These are phyloP conservation scores for Intellagama lesueurii DNA, from an alignment of 2,797 vertebrate species.

Conservation along the genomic window DNA sequence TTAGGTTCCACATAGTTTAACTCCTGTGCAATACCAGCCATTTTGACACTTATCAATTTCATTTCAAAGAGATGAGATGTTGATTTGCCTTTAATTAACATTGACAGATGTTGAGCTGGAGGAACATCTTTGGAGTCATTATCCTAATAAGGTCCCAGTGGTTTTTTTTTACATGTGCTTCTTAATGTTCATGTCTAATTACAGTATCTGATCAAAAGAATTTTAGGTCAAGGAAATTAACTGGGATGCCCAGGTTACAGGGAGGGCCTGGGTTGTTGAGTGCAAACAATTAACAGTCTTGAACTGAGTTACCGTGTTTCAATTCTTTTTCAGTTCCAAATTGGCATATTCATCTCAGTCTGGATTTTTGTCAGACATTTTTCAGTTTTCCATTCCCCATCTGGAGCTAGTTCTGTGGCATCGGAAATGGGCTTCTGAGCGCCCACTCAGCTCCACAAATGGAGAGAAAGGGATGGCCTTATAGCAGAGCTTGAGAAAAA, in stretches of 20 bases:
- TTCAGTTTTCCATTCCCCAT: not conserved
- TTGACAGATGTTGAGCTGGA: conserved; percentile 74
- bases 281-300: not conserved
- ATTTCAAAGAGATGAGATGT: conserved; percentile 65
- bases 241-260: not conserved
- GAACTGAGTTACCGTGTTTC: not conserved
- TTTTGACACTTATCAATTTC: conserved; percentile 67
- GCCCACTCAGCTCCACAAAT: too few relatives aligned
- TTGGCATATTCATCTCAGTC: not conserved
- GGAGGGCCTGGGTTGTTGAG: not conserved
- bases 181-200: conserved; percentile 71
- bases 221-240: not conserved
- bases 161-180: conserved; percentile 65
- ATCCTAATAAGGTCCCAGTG: conserved; percentile 73
- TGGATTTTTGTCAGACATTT: not conserved
- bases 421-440: too few relatives aligned
- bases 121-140: conserved; percentile 69
- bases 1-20: conserved; percentile 5
- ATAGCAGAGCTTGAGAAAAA: too few relatives aligned
- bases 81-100: conserved; percentile 75
- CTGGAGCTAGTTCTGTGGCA: too few relatives aligned
- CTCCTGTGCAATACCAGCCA: not conserved
- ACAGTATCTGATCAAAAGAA: conserved; percentile 39
- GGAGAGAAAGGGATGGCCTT: too few relatives aligned
- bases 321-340: not conserved